phyloP scores from a whole-genome alignment of 2,888 invertebrate genomes.

The Hydroisotoma schaefferi region DNA sequence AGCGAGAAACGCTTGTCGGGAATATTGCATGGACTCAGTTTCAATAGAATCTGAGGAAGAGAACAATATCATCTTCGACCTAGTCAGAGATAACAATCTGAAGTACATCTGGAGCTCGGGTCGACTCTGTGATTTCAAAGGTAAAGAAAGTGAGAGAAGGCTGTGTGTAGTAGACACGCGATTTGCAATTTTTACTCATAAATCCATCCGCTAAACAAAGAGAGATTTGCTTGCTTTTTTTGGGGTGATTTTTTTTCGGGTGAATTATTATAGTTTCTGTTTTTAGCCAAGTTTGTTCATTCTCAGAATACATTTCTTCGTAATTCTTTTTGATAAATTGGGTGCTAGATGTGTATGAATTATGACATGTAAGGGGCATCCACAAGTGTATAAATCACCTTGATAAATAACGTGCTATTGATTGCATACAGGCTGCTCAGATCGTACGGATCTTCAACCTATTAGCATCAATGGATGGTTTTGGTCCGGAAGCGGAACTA shows the following conservation, averaged over 20 bases:
- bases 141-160: no score
- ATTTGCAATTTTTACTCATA: no score
- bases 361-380: no score
- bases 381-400: no score
- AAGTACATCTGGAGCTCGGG: slow-evolving; percentile 87
- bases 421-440: slow-evolving; percentile 61
- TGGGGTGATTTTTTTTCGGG: no score
- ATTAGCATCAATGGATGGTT: slow-evolving; percentile 83
- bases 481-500: slow-evolving; percentile 86
- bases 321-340: no score
- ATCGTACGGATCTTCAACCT: slow-evolving; percentile 78
- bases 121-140: slow-evolving; percentile 83
- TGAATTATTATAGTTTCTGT: no score
- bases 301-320: neutral
- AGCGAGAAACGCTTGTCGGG: slow-evolving; percentile 82
- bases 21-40: slow-evolving; percentile 89
- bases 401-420: no score
- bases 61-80: slow-evolving; percentile 81
- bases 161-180: no score
- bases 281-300: neutral
- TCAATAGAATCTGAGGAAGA: slow-evolving; percentile 85
- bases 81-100: slow-evolving; percentile 59
- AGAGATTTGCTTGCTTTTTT: no score
- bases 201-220: no score
- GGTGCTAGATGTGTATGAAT: no score